Evolutionary conservation across 2,113 vertebrate species (phyloP), one percentile per base, ranked within the genome.

Genomic region (Chionis minor): DNA sequence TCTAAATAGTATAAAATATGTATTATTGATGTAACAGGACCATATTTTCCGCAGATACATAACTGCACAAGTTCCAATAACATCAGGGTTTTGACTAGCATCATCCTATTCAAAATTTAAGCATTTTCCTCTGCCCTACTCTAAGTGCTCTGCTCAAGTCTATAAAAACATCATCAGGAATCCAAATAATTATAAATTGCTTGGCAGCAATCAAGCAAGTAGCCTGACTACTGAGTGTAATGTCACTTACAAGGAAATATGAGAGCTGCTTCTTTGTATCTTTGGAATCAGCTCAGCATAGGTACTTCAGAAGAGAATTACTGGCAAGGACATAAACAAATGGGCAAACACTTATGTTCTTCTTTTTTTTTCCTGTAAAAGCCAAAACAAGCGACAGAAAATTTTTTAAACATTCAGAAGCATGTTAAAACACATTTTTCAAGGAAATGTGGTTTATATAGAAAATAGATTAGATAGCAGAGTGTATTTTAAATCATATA

Each of bases 1-100:
- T 71, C 47, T 71, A 51, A 59, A 47, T 12, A 69, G 73, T 84
- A 84, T 52, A 79, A 95, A 91, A 75, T 69, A 86, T 81, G 9
- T 70, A 96, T 94, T 95, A 94, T 87, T 96, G 27, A 95, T 95
- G 44, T 71, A 84, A 54, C 44, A 51, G 23, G 38, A 42, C 33
- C 23, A 8, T 88, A 84, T 81, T 95, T 96, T 92, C 63, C 11
- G 58, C n/a, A 74, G 84, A 79, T 65, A 54, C 9, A 5, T 75
- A 75, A 69, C 54, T 82, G 23, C 42, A 79, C 21, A 92, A 63
- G 38, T 96, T 95, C 78, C 38, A 81, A 3, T 86, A 69, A 55
- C 56, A 75, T 92, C 38, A 65, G 22, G 22, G 19, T 61, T 92
- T 92, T 86, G 63, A 92, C 1, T 22, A 55, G 38, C 59, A 67